A percentile compares a stretch with the other conserved stretches of the same genome.
These are phyloP conservation scores for Eulithis prunata DNA, from an alignment of 2,888 invertebrate genomes.

Conservation along the genomic window DNA sequence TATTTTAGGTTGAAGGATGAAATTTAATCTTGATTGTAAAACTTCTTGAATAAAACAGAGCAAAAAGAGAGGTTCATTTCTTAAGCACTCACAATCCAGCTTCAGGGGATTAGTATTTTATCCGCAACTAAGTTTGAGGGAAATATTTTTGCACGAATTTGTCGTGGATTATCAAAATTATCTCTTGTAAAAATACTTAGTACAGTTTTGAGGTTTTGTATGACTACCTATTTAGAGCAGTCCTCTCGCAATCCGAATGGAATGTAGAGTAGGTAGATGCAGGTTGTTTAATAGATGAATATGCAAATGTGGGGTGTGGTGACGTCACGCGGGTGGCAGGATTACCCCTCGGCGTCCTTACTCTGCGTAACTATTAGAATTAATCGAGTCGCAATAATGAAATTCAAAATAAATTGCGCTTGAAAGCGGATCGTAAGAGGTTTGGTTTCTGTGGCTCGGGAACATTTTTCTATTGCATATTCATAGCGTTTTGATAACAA, in stretches of 20 bases:
- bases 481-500: constrained; percentile 1
- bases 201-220: not conserved
- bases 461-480: constrained; percentile 10
- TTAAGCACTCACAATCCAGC: constrained; percentile 38
- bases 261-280: constrained; percentile 2
- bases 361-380: constrained; percentile 17
- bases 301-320: constrained; percentile 18
- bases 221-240: not conserved
- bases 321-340: constrained; percentile 9
- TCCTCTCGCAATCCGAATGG: not conserved
- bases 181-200: constrained; percentile 17
- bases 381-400: constrained; percentile 22
- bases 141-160: constrained; percentile 38
- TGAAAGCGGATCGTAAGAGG: constrained; percentile 17
- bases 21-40: not conserved
- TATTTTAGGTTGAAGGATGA: not conserved
- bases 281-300: constrained; percentile 21
- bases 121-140: constrained; percentile 34
- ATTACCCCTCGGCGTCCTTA: constrained; percentile 5
- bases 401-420: constrained; percentile 25
- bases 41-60: constrained; percentile 22
- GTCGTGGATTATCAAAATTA: constrained; percentile 35
- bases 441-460: not conserved
- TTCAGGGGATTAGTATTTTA: constrained; percentile 39
- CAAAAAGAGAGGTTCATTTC: constrained; percentile 27